A percentile compares a stretch with the other conserved stretches of the same genome.
phyloP scores from a whole-genome alignment of 2,888 invertebrate genomes.

The Smittia aterrima region DNA sequence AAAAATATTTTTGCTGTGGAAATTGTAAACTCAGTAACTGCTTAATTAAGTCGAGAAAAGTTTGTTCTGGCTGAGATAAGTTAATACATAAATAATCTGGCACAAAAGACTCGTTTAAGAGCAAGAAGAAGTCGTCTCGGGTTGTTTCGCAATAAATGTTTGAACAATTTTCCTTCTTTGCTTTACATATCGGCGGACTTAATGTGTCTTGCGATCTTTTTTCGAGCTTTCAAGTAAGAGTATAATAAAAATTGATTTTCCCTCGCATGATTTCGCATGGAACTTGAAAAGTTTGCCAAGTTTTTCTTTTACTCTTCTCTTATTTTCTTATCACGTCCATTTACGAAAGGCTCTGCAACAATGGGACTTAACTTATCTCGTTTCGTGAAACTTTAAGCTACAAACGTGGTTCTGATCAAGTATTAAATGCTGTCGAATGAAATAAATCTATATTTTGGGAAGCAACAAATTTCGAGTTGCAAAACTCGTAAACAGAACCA shows the following conservation, averaged over 20 bases:
- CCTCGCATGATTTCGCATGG: neutral
- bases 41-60: neutral
- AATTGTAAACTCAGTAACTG: no score
- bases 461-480: no score
- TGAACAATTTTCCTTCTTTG: neutral
- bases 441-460: no score
- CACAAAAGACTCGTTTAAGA: neutral
- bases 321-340: slow-evolving; percentile 19
- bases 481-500: no score
- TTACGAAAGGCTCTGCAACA: neutral
- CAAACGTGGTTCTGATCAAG: neutral
- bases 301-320: neutral
- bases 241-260: slow-evolving; percentile 21
- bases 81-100: neutral
- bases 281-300: slow-evolving; percentile 7
- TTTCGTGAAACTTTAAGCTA: neutral
- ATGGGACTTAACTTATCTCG: neutral
- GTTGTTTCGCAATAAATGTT: neutral
- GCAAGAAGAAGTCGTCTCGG: neutral
- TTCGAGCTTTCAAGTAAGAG: neutral
- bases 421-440: neutral
- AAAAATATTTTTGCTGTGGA: no score
- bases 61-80: no score
- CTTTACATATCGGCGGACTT: neutral
- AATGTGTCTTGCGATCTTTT: neutral